phyloP scores from a whole-genome alignment of 2,888 invertebrate species.

The Aethes cnicana region DNA sequence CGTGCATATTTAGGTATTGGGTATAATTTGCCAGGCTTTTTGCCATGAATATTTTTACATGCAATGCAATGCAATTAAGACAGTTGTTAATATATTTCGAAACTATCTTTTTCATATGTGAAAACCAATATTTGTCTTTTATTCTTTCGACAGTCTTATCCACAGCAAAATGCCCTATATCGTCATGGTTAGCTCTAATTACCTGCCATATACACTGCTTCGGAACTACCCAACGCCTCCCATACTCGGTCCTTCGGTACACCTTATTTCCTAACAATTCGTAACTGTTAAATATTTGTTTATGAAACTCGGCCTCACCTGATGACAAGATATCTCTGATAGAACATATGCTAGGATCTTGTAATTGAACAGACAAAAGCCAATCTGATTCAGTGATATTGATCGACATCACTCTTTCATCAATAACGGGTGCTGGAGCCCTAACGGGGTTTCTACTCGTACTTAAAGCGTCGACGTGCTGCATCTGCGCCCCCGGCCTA shows the following conservation, averaged over 20 bases:
- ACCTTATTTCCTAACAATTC: slow-evolving; percentile 20
- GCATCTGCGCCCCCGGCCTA: slow-evolving; percentile 1
- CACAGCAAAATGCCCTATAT: slow-evolving; percentile 16
- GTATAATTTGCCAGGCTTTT: neutral
- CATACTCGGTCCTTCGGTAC: slow-evolving; percentile 11
- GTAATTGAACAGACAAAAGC: slow-evolving; percentile 8
- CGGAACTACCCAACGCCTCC: slow-evolving; percentile 23
- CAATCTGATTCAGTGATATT: slow-evolving; percentile 2
- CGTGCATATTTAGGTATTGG: slow-evolving; percentile 19
- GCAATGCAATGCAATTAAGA: slow-evolving; percentile 40
- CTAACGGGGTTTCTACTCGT: neutral
- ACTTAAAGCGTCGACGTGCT: slow-evolving; percentile 5
- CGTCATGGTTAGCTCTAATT: slow-evolving; percentile 13
- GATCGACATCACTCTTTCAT: slow-evolving; percentile 5
- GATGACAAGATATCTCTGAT: slow-evolving; percentile 13
- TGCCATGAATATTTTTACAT: slow-evolving; percentile 35
- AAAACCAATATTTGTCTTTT: slow-evolving; percentile 6
- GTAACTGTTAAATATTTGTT: slow-evolving; percentile 9
- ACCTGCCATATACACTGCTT: slow-evolving; percentile 18
- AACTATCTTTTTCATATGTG: slow-evolving; percentile 8
- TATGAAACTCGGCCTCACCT: slow-evolving; percentile 19
- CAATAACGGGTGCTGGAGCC: neutral
- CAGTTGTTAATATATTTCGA: slow-evolving; percentile 12
- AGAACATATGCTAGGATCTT: slow-evolving; percentile 3
- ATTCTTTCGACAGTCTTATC: slow-evolving; percentile 24